Percentiles rank a stretch among this genome's conserved stretches.
These are phyloP conservation scores for Drosophila setosimentum DNA, from an alignment of 2,888 invertebrate species.

Conservation along the genomic window DNA sequence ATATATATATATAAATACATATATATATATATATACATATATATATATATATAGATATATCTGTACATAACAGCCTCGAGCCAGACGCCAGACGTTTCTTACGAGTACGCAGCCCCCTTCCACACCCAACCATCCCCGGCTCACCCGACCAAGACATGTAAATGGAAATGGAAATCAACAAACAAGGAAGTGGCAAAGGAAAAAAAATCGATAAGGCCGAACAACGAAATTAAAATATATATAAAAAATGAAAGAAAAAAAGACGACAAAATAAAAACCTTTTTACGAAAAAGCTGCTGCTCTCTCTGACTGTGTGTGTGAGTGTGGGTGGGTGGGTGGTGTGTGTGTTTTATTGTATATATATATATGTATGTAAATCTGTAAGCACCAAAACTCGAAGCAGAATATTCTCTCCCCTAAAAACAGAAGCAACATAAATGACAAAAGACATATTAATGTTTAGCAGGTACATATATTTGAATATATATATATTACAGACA, in stretches of 20 bases:
- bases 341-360: slow-evolving; percentile 10
- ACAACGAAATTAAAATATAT: slow-evolving; percentile 73
- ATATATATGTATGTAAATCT: background rate
- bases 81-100: slow-evolving; percentile 34
- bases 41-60: background rate
- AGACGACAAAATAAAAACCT: slow-evolving; percentile 49
- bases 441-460: slow-evolving; percentile 3
- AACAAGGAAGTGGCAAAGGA: slow-evolving; percentile 48
- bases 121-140: background rate
- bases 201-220: slow-evolving; percentile 69
- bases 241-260: slow-evolving; percentile 37
- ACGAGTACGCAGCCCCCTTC: slow-evolving; percentile 32
- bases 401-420: background rate
- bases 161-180: slow-evolving; percentile 51
- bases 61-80: slow-evolving; percentile 15
- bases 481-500: background rate
- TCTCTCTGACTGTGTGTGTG: slow-evolving; percentile 17
- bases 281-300: slow-evolving; percentile 25
- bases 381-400: slow-evolving; percentile 8
- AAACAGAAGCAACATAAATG: slow-evolving; percentile 2
- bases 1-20: background rate
- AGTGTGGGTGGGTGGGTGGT: slow-evolving; percentile 15
- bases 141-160: slow-evolving; percentile 23
- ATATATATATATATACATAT: background rate
- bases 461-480: background rate